Conservation (phyloP, 2,113 vertebrate genomes). For the Boulengeromyrus knoepffleri region DNA sequence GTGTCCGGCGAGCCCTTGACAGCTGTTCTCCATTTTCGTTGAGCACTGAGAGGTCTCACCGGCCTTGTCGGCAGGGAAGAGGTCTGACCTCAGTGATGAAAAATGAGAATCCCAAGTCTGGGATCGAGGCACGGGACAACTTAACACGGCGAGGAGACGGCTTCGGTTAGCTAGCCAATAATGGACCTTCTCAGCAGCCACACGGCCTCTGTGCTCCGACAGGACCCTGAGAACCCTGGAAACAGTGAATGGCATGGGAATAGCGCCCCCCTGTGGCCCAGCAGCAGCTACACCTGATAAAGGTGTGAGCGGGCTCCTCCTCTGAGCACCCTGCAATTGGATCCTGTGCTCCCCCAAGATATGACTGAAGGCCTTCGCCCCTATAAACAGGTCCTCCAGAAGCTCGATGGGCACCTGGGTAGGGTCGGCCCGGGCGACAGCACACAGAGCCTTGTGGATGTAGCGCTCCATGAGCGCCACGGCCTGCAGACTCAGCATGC, state of each 20-base stretch:
- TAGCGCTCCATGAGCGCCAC: constrained; percentile 48
- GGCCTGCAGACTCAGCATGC: constrained; percentile 42
- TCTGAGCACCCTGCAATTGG: constrained; percentile 26
- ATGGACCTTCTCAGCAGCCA: constrained; percentile 40
- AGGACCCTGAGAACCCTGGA: constrained; percentile 43
- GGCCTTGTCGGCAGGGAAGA: background rate
- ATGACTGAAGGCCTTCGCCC: constrained; percentile 48
- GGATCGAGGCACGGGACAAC: background rate
- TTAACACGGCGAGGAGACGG: constrained; percentile 10
- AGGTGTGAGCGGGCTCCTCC: background rate
- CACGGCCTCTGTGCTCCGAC: constrained; percentile 41
- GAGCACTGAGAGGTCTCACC: background rate
- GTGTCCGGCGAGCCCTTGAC: background rate
- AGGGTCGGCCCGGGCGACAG: constrained; percentile 34
- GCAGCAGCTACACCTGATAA: constrained; percentile 17
- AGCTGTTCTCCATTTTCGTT: background rate
- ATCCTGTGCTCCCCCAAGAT: constrained; percentile 36
- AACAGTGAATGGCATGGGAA: constrained; percentile 36
- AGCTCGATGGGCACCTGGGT: constrained; percentile 38
- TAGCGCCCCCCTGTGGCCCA: background rate
- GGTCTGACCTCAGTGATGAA: background rate
- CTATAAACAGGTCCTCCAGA: constrained; percentile 50
- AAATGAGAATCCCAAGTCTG: constrained; percentile 20
- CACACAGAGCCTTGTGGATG: constrained; percentile 35
- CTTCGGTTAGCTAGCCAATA: constrained; percentile 40